A percentile compares a stretch with the other conserved stretches of the same genome.
Evolutionary conservation across 2,113 vertebrate species (phyloP).

Genomic region (Elachura formosa): DNA sequence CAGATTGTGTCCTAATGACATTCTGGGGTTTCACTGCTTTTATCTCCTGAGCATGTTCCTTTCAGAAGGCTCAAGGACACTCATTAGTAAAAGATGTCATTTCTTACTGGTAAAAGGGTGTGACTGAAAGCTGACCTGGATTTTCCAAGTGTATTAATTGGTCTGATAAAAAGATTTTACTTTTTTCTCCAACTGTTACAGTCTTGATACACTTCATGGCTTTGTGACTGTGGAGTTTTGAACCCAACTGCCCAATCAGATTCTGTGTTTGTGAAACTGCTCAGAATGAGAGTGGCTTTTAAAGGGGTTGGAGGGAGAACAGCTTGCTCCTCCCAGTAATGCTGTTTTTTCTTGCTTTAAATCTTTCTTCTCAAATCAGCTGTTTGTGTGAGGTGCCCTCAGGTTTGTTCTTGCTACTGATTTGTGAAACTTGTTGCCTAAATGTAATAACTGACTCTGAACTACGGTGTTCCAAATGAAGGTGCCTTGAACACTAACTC

Average conservation of each 20-base stretch:
- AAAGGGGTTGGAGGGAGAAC: background rate
- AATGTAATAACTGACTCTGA: background rate
- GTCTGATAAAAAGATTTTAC: background rate
- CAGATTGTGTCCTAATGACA: background rate
- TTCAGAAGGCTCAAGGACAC: background rate
- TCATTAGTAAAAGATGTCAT: background rate
- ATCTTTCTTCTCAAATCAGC: background rate
- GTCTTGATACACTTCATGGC: background rate
- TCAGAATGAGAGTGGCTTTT: background rate
- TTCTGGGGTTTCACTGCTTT: background rate
- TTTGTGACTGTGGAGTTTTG: background rate
- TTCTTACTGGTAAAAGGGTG: background rate
- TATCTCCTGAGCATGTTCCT: background rate
- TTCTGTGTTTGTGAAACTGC: background rate
- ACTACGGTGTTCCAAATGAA: background rate
- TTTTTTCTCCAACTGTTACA: background rate
- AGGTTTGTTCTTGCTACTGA: background rate
- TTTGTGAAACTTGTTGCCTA: background rate
- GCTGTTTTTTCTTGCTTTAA: background rate
- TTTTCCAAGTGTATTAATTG: background rate
- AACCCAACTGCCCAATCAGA: background rate
- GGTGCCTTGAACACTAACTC: background rate
- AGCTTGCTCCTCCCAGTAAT: background rate
- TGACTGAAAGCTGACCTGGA: background rate
- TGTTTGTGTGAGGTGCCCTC: background rate